Evolutionary conservation across 1,140 invertebrate genomes (phyloP).

Genomic region (Matsumurasca onukii): DNA sequence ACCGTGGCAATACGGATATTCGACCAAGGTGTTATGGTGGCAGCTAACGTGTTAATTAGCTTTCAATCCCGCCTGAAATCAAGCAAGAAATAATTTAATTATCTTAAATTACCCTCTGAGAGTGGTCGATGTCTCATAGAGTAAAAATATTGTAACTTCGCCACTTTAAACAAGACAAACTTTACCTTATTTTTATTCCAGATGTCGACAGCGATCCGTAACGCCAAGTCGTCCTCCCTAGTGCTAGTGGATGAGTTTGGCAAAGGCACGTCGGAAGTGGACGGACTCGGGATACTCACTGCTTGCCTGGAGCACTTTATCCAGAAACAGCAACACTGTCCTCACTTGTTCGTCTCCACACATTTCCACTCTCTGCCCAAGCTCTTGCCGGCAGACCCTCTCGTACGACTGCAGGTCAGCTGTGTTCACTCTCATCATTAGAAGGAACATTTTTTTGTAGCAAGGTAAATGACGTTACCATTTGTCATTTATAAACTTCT

Average conservation of each 20-base stretch:
- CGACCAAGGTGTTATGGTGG: no score
- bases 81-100: no score
- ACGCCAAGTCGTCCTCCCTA: conserved; percentile 64
- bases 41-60: no score
- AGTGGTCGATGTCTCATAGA: no score
- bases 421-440: background rate
- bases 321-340: conserved; percentile 56
- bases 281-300: conserved; percentile 70
- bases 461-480: background rate
- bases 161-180: no score
- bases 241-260: conserved; percentile 92
- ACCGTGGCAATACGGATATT: no score
- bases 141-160: no score
- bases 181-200: no score
- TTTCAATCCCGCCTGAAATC: no score
- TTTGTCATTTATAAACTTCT: background rate
- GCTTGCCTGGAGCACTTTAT: conserved; percentile 66
- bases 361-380: conserved; percentile 68
- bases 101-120: no score
- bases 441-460: conserved; percentile 20
- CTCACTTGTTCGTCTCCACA: conserved; percentile 74
- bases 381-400: conserved; percentile 52
- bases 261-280: conserved; percentile 76
- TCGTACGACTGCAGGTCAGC: conserved; percentile 55
- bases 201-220: conserved; percentile 69